Conservation (phyloP, 2,797 vertebrate genomes). For the Otolemur crassicaudatus region DNA sequence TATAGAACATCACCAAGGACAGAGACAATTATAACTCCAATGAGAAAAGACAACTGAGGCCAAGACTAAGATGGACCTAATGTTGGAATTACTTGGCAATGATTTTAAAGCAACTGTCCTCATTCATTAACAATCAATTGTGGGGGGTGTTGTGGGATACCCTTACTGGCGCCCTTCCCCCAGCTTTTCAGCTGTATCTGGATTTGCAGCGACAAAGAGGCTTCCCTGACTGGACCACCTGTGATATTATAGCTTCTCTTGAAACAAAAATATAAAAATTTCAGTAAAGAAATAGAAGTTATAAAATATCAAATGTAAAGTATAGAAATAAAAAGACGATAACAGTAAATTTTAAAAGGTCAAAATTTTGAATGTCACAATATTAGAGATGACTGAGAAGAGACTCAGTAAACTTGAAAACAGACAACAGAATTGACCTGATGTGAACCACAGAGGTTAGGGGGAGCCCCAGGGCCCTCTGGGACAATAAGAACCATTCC, state of each 20-base stretch:
- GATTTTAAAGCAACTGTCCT: background rate
- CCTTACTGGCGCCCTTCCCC: too few relatives aligned
- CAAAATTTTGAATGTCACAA: background rate
- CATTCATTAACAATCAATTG: background rate
- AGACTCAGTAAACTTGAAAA: background rate
- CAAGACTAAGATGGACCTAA: background rate
- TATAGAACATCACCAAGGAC: background rate
- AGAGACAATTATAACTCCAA: background rate
- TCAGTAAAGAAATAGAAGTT: background rate
- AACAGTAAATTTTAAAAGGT: background rate
- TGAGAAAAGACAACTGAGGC: background rate
- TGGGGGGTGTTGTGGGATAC: background rate
- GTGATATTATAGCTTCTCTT: background rate
- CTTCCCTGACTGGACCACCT: background rate
- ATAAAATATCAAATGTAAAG: background rate
- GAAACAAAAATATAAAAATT: background rate
- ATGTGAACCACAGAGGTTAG: background rate
- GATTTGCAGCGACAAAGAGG: background rate
- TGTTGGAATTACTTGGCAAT: background rate
- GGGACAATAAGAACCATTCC: background rate
- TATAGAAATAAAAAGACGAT: background rate
- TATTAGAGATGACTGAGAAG: background rate
- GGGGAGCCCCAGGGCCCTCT: background rate
- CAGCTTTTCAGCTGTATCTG: background rate
- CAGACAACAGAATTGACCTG: background rate